These are phyloP conservation scores for Ichneumoninae sp. DNA, from an alignment of 2,888 invertebrate genomes.

Conservation along the genomic window DNA sequence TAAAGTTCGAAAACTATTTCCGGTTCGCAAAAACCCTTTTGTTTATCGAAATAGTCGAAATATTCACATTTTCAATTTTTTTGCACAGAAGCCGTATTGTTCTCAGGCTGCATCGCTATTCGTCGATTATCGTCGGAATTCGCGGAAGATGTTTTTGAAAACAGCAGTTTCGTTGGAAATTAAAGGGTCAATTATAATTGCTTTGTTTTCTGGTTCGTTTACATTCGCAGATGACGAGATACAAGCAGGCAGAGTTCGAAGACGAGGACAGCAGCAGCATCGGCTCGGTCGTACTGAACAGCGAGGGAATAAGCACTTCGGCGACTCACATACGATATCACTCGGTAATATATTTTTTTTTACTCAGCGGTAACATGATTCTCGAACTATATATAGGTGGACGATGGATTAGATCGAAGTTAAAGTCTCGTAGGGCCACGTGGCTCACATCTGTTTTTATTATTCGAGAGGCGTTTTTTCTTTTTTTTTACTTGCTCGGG, in stretches of 20 bases:
- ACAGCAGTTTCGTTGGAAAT: neutral
- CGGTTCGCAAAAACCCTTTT: neutral
- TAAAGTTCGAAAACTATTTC: neutral
- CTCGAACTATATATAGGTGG: neutral
- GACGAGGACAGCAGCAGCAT: conserved; percentile 93
- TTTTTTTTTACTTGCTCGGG: neutral
- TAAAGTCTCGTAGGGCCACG: conserved; percentile 13
- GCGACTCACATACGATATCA: conserved; percentile 94
- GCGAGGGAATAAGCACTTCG: conserved; percentile 91
- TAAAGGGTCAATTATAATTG: neutral
- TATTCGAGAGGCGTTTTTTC: conserved; percentile 2
- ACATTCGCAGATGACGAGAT: conserved; percentile 91
- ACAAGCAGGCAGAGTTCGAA: conserved; percentile 94
- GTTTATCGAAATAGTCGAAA: neutral
- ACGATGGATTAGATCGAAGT: conserved; percentile 11
- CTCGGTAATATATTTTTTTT: conserved; percentile 85
- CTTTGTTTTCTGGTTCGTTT: neutral
- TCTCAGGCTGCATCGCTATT: neutral
- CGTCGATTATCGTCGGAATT: neutral
- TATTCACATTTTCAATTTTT: neutral
- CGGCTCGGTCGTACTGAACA: conserved; percentile 92
- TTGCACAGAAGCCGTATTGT: too few species aligned
- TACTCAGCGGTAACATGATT: conserved; percentile 3
- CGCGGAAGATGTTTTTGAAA: neutral
- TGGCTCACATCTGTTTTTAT: conserved; percentile 5